These are phyloP conservation scores for Eubasilissa regina DNA, from an alignment of 1,140 invertebrate genomes.

Conservation along the genomic window DNA sequence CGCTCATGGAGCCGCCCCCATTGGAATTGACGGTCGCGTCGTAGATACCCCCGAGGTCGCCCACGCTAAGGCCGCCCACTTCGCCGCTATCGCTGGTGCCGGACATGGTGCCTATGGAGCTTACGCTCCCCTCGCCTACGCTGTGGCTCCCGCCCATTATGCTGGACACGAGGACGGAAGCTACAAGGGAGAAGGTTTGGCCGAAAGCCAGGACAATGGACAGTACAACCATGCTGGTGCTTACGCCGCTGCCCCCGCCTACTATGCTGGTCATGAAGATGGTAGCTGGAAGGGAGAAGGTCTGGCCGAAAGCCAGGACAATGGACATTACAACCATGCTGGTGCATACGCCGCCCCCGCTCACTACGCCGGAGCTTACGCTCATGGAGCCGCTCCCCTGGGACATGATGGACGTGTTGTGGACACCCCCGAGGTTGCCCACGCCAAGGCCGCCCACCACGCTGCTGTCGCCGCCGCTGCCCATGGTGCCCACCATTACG, in stretches of 20 bases:
- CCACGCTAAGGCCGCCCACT: conserved; percentile 60
- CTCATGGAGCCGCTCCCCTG: conserved; percentile 45
- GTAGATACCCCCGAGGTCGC: conserved; percentile 69
- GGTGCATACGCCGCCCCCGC: conserved; percentile 62
- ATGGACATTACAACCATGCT: conserved; percentile 6
- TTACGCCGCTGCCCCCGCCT: background rate
- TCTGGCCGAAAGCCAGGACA: conserved; percentile 30
- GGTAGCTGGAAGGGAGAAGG: conserved; percentile 43
- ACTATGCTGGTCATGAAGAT: conserved; percentile 23
- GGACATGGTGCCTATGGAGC: conserved; percentile 9
- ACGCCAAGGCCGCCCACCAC: conserved; percentile 1
- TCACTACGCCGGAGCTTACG: conserved; percentile 9
- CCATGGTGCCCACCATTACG: background rate
- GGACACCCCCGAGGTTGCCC: conserved; percentile 68
- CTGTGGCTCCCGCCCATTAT: background rate
- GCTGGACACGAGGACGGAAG: conserved; percentile 12
- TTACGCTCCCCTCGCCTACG: background rate
- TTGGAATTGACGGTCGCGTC: conserved; percentile 54
- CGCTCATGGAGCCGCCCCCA: conserved; percentile 58
- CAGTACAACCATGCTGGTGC: background rate
- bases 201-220: conserved; percentile 29
- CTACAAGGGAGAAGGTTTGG: conserved; percentile 34
- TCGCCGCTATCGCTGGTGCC: conserved; percentile 57
- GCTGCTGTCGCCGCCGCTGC: background rate
- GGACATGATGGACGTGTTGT: conserved; percentile 63